These are phyloP conservation scores for Eulemur coronatus DNA, from an alignment of 2,797 vertebrate genomes.

Conservation along the genomic window DNA sequence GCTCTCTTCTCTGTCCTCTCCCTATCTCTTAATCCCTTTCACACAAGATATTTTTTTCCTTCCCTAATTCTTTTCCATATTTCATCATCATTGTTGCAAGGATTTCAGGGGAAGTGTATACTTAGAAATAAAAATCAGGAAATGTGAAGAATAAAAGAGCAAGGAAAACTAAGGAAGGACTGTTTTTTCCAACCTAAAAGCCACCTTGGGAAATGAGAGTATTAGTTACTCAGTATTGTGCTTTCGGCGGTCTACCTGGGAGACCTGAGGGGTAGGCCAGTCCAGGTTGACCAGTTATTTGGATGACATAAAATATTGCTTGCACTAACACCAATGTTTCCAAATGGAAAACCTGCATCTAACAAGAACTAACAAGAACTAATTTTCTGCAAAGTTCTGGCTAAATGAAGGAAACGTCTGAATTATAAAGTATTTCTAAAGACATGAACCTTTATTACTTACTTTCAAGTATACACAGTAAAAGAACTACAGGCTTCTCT, in stretches of 20 bases:
- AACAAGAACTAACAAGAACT: background rate
- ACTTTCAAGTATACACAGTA: background rate
- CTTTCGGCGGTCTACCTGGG: constrained; percentile 65
- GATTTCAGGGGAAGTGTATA: constrained; percentile 55
- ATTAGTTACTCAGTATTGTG: background rate
- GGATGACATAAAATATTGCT: background rate
- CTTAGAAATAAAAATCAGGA: constrained; percentile 15
- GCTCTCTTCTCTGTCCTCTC: background rate
- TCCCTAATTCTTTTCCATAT: background rate
- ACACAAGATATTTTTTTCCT: background rate
- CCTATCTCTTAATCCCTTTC: background rate
- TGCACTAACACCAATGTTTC: background rate
- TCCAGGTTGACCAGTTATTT: constrained; percentile 33
- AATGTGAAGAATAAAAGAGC: background rate
- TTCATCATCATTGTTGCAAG: constrained; percentile 35
- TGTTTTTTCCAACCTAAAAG: constrained; percentile 79
- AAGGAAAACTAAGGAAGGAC: background rate
- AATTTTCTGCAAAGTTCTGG: background rate
- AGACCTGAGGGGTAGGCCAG: background rate
- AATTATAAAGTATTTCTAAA: background rate
- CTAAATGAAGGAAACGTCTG: background rate
- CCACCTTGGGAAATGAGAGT: constrained; percentile 52
- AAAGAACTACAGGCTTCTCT: background rate
- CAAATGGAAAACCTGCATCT: background rate
- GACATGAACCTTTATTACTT: background rate